Base-by-base conservation (phyloP, 1,140 invertebrate genomes). In the Drosophila elegans region DNA sequence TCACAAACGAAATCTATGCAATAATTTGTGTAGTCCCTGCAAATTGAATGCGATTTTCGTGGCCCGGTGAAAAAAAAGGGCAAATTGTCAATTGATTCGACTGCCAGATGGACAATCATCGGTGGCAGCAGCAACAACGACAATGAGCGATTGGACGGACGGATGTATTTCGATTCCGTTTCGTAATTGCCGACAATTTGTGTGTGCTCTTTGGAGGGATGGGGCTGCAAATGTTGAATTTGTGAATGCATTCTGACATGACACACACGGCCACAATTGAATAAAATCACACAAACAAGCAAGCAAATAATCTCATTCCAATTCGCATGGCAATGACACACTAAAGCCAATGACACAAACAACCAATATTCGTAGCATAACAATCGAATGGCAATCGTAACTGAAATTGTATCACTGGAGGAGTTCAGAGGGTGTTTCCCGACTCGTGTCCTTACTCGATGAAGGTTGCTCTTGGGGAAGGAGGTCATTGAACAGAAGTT, bases 251-350 rank as follows among this genome's bases (percentile, higher is more conserved):
- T 59, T 56, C 41, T 39, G 54, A 57, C 63, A 62, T 68, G 74
- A 62, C 53, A 69, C 46, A 56, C 52, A 41, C 62, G 48, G 51
- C 21, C 66, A 51, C 82, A 76, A 86, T 86, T 86, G 78, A 86
- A 86, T 67, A 63, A 67, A 63, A 79, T 86, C 83, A 79, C 75
- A 86, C 38, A 21, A 32, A 42, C 60, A 52, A 39, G 36, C 36
- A 41, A 29, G 59, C 46, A 51, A 59, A 67, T 49, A 67, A 64
- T 67, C 64, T 51, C 59, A 67, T 67, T 67, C 45, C 60, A 32
- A 68, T 68, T 86, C 64, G 53, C 59, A 79, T 82, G 83, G 83
- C 83, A 86, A 86, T 86, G 83, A 82, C 83, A 86, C 60, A 88
- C 75, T 86, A 82, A 86, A 81, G 42, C 56, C 82, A 81, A 78